Base-by-base conservation (phyloP, 1,140 invertebrate genomes). In the Heliothis subflexa region DNA sequence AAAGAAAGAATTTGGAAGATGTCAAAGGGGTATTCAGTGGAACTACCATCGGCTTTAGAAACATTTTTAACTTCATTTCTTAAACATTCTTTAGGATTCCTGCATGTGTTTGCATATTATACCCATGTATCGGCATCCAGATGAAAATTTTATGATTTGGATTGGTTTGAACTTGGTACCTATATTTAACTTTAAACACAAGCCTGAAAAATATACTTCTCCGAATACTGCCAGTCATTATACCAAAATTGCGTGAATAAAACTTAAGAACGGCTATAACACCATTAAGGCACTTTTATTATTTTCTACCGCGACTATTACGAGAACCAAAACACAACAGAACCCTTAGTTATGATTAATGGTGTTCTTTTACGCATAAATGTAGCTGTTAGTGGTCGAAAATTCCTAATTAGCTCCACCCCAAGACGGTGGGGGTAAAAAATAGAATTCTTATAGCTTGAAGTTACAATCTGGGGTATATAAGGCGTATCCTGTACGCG, bases 391-490 rank as follows among this genome's bases (percentile, higher is more conserved):
- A 74, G 72, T 74, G 73, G 70, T 64, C 75, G 21, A 78, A 81
- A 81, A 81, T 83, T 81, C 79, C 82, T 55, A 80, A 83, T 83
- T 83, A 76, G 82, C 49, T 74, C 49, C 66, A 76, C 77, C 77
- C 73, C 18, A 74, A 16, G 66, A 4, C 47, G 50, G 62, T 45
- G 14, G 40, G 33, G 71, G 33, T 59, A 66, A 47, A 66, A 66
- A 64, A 75, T 75, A 75, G 25, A 75, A 75, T 75, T 50, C 57
- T 59, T 62, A 33, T 71, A 55, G 45, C 57, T 49, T 16, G 18
- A n/a, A 52, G 18, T 52, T 28, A 74, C 57, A 75, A 75, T 75
- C 73, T 75, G 73, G 59, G 73, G 71, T 78, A 55, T 61, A 71
- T 68, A 13, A 52, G 40, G 50, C 64, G 50, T 78, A 57, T 78